Conservation (phyloP, 2,797 vertebrate genomes). For the Vespertilio murinus region DNA sequence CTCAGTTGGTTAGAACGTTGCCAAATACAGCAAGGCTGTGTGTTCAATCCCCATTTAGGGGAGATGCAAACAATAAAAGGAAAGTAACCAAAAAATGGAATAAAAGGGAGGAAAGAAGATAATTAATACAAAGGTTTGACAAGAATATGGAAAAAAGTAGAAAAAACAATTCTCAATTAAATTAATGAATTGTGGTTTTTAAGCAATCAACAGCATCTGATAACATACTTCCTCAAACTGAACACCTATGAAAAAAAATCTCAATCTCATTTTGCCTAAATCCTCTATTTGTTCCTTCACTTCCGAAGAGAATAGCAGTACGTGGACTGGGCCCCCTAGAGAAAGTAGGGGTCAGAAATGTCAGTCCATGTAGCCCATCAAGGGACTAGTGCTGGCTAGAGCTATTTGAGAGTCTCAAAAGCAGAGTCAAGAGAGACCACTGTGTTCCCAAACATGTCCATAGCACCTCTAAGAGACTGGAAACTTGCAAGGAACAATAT, state of each 20-base stretch:
- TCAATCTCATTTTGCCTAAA: neutral
- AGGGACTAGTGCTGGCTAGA: neutral
- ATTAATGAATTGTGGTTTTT: neutral
- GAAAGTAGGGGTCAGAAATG: neutral
- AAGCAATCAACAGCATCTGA: neutral
- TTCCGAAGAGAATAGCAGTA: neutral
- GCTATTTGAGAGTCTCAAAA: neutral
- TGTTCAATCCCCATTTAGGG: neutral
- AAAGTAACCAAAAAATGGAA: neutral
- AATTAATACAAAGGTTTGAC: neutral
- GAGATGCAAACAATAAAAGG: constrained; percentile 17
- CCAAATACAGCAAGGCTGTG: neutral
- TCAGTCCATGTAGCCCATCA: neutral
- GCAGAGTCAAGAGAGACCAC: neutral
- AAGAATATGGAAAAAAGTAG: neutral
- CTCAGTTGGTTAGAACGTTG: neutral
- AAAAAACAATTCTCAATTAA: neutral
- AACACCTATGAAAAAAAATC: neutral
- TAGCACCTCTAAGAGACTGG: neutral
- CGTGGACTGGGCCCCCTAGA: neutral
- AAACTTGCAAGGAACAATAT: neutral
- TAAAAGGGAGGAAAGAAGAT: neutral
- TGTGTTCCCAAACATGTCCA: neutral
- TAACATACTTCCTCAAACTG: neutral
- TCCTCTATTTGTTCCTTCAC: neutral